phyloP scores from a whole-genome alignment of 2,797 vertebrate genomes.

The Lagodon rhomboides region DNA sequence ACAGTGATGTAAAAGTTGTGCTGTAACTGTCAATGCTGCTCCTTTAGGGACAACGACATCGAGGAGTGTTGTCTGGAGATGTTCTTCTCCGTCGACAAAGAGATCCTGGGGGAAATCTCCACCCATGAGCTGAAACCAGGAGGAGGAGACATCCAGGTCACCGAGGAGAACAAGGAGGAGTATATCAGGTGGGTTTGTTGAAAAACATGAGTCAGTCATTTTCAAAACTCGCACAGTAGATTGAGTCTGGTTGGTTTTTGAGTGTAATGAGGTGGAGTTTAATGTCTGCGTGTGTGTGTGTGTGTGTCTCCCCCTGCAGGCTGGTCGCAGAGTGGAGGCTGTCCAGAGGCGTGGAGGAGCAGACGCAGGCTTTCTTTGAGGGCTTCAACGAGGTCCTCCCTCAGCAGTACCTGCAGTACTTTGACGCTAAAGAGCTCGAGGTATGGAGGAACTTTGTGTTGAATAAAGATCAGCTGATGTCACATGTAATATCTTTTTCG shows the following conservation, averaged over 20 bases:
- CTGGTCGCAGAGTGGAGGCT: constrained; percentile 98
- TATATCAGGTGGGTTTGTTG: constrained; percentile 91
- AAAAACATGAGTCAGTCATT: not conserved
- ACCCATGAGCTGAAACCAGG: constrained; percentile 96
- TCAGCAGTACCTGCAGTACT: constrained; percentile 98
- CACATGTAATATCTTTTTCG: not conserved
- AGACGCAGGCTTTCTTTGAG: constrained; percentile 98
- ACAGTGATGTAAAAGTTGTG: not conserved
- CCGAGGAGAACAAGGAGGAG: constrained; percentile 98
- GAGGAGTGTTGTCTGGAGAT: constrained; percentile 98
- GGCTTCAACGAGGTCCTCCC: constrained; percentile 98
- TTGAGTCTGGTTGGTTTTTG: not conserved
- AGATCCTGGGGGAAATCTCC: constrained; percentile 96
- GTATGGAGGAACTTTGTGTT: constrained; percentile 70
- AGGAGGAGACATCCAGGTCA: constrained; percentile 95
- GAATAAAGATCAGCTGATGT: not conserved
- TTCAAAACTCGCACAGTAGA: not conserved
- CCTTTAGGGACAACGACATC: constrained; percentile 94
- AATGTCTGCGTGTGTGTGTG: constrained; percentile 86
- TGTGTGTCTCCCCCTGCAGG: constrained; percentile 73
- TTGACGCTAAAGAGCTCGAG: constrained; percentile 98
- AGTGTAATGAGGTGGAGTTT: constrained; percentile 77
- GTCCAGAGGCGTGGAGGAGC: constrained; percentile 97
- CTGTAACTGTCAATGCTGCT: not conserved
- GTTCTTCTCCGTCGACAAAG: constrained; percentile 99